Evolutionary conservation across 2,797 vertebrate species (phyloP).

Genomic region (Chelonia mydas): DNA sequence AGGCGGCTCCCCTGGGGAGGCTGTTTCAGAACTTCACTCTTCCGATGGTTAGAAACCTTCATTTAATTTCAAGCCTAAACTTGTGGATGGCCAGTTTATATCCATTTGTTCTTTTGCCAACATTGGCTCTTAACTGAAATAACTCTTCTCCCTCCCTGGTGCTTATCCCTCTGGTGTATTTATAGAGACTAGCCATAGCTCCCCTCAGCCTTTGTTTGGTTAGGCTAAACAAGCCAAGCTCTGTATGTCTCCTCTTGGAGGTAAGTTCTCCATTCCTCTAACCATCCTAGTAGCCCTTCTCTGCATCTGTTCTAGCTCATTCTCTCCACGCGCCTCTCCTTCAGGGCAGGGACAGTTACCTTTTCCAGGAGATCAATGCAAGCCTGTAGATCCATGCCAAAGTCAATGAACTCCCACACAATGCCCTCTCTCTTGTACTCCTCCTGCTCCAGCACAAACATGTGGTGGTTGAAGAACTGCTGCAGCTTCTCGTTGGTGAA

Average conservation of each 20-base stretch:
- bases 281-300: not conserved
- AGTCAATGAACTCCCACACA: slow-evolving; percentile 83
- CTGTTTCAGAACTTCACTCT: not conserved
- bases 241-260: not conserved
- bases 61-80: not conserved
- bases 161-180: not conserved
- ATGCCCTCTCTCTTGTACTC: slow-evolving; percentile 84
- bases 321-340: not conserved
- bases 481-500: slow-evolving; percentile 81
- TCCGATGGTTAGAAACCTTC: not conserved
- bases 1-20: not conserved
- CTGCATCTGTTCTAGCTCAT: not conserved
- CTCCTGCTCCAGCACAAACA: slow-evolving; percentile 84
- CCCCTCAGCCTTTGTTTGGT: not conserved
- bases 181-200: not conserved
- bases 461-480: slow-evolving; percentile 84
- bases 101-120: not conserved
- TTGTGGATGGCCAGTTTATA: not conserved
- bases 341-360: slow-evolving; percentile 44
- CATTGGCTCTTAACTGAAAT: not conserved
- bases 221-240: not conserved
- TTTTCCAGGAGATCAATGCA: slow-evolving; percentile 84
- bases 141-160: not conserved
- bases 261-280: not conserved
- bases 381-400: slow-evolving; percentile 84